Conservation (phyloP, 2,888 invertebrate species). For the Ormyrus thymus region DNA sequence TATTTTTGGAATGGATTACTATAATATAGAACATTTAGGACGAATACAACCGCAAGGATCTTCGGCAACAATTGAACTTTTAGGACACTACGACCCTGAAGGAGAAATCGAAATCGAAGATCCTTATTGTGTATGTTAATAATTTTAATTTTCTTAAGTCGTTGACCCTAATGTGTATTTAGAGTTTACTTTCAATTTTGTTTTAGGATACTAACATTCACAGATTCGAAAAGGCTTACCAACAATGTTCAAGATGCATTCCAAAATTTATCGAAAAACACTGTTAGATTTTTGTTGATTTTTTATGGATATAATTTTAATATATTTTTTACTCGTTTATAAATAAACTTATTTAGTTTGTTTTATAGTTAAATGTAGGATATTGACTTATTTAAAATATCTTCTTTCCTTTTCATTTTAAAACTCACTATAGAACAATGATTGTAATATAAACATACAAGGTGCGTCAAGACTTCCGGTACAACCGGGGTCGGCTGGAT, state of each 20-base stretch:
- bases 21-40: constrained; percentile 85
- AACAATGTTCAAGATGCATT: constrained; percentile 83
- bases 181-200: constrained; percentile 53
- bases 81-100: constrained; percentile 90
- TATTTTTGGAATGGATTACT: constrained; percentile 96
- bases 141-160: too few relatives aligned
- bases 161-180: too few relatives aligned
- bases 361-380: neutral
- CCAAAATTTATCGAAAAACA: constrained; percentile 78
- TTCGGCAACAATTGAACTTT: constrained; percentile 84
- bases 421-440: too few relatives aligned
- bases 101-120: constrained; percentile 89
- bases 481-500: too few relatives aligned
- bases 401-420: too few relatives aligned
- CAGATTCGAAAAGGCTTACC: constrained; percentile 86
- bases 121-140: constrained; percentile 87
- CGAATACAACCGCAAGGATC: constrained; percentile 79
- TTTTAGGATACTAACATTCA: constrained; percentile 80
- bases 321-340: too few relatives aligned
- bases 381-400: too few relatives aligned
- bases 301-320: too few relatives aligned
- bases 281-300: too few relatives aligned
- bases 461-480: too few relatives aligned
- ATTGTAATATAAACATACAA: too few relatives aligned
- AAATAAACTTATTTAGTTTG: neutral